Evolutionary conservation across 2,888 invertebrate genomes (phyloP), one percentile per base, ranked within the genome.

Genomic region (Synergus itoensis): DNA sequence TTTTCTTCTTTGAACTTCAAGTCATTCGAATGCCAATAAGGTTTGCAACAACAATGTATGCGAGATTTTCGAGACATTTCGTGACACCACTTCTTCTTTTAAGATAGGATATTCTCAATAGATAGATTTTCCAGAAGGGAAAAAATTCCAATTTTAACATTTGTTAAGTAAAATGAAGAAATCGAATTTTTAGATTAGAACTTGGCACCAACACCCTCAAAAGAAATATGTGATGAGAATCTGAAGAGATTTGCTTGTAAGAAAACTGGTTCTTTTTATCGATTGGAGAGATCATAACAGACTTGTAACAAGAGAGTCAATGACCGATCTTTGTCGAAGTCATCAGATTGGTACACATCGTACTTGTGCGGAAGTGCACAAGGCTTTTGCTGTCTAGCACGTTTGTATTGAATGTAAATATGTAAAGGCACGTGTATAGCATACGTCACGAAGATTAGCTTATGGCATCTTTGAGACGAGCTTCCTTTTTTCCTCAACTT

Each of bases 321-420:
- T 75, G 80, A 79, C 78, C 80, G 77, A 73, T 80, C 78, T 78
- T 62, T 57, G 67, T 80, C 69, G 73, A 62, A 60, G 62, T 64
- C 60, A 77, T 80, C 78, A 76, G 76, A 77, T 78, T 40, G 36
- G 73, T 73, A 73, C 53, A 73, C 78, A 78, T 80, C 28, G 78
- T 76, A 80, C 76, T 80, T 69, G 75, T 77, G 75, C 80, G 77
- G 80, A 80, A 80, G 80, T 77, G 63, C 57, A 80, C 64, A 53
- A 53, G 40, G 73, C 48, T n/a, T 65, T 73, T 18, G n/a, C 40
- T 65, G 48, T 77, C 40, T 73, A 73, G 65, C 65, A 40, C 41
- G 48, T 67, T n/a, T n/a, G 45, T 65, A 40, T 73, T 53, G 48
- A 73, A 73, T 73, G 73, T 73, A 73, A 73, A 73, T 73, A 73